Base-by-base conservation (phyloP, 2,888 invertebrate genomes). In the Pyrochroa serraticornis region DNA sequence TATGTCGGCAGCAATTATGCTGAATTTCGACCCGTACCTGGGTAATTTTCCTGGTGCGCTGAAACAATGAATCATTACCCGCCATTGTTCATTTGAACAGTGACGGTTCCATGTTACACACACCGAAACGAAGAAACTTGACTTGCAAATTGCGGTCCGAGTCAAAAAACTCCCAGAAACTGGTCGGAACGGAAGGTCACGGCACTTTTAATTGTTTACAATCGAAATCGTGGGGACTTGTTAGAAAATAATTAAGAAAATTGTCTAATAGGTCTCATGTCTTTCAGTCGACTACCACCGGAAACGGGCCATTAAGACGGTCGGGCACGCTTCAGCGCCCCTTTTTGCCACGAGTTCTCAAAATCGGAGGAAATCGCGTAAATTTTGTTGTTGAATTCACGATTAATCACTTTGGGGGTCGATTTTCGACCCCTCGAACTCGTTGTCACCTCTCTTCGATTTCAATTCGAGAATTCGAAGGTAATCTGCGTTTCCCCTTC, bases 321-420 rank as follows among this genome's bases (percentile, higher is more conserved):
- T 43, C 36, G 41, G 50, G 36, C 47, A 59, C 54, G 59, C 54
- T 54, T 41, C 49, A 38, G 54, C 59, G 54, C 59, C 59, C 54
- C 33, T 13, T 30, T 43, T 39, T n/a, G 53, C 41, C 58, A 58
- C 47, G 47, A 58, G 58, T 51, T 43, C 7, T 13, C 13, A 30
- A 7, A 31, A 47, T 14, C 35, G 22, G 46, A 38, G 35, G 13
- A 39, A 13, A 22, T 22, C 22, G 22, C 5, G 3, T 22, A 5
- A 22, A 22, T 22, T 22, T 22, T 22, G 22, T 22, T 22, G 22
- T 22, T 22, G 22, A 22, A 22, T 2, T 22, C 22, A 5, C 22
- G 22, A 22, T 22, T 22, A 22, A 22, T 22, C 22, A 22, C 22
- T 22, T 22, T 22, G 22, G 5, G 22, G 22, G 22, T 22, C 22